These are phyloP conservation scores for Coptodon rendalli DNA, from an alignment of 2,113 vertebrate species.

Conservation along the genomic window DNA sequence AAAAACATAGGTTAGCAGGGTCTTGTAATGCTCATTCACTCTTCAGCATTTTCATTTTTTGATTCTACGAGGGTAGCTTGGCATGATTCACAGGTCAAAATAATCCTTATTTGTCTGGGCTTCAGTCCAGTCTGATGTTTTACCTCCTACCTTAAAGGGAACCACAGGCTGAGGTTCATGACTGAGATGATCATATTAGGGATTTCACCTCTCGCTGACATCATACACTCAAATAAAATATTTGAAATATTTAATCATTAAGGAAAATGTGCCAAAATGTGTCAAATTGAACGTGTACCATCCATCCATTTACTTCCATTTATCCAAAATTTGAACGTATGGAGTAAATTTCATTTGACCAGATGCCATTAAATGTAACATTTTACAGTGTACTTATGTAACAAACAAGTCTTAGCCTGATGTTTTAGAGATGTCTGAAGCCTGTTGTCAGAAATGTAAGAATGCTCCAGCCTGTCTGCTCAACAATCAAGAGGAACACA, in stretches of 20 bases:
- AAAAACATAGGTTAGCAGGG: background rate
- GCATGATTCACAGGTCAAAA: background rate
- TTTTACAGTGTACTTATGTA: fast-evolving
- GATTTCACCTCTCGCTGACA: background rate
- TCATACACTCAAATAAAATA: background rate
- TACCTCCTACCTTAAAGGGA: background rate
- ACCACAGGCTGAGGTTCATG: background rate
- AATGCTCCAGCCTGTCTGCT: background rate
- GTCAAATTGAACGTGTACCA: fast-evolving
- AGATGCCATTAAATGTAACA: background rate
- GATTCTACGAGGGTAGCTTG: background rate
- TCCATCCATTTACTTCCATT: background rate
- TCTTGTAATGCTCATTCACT: background rate
- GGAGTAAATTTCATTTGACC: background rate
- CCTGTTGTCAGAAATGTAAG: background rate
- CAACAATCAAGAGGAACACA: background rate
- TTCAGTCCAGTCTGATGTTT: background rate
- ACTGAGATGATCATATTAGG: fast-evolving
- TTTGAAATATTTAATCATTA: background rate
- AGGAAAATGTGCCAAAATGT: too few species aligned
- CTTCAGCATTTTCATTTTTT: background rate
- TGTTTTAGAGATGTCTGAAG: background rate
- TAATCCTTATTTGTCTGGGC: background rate
- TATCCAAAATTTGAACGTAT: fast-evolving
- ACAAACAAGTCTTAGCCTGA: background rate